Evolutionary conservation across 2,113 vertebrate genomes (phyloP), one percentile per base, ranked within the genome.

Genomic region (Gallinago paraguaiae): DNA sequence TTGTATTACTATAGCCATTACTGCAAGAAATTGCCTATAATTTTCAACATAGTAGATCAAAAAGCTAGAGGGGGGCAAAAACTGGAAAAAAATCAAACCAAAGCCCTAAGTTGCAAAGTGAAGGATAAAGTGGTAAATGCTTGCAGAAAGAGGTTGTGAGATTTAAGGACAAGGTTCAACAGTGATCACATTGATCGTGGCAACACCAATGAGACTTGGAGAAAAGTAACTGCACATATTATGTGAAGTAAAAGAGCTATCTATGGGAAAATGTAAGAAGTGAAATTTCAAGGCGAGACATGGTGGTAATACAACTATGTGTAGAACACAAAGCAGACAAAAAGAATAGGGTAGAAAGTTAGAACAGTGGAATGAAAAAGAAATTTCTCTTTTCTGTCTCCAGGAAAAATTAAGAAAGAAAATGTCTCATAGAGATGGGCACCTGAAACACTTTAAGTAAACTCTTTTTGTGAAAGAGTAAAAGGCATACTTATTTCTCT

Each of bases 81-180:
- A 30, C 1, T 0, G 3, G 8, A 22, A 41, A 71, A 17, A 89
- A 41, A 4, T 3, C 5, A 24, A 2, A 8, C 4, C 11, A 2
- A 56, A 84, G 37, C 6, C 4, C 13, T 57, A 70, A 68, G 6
- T 28, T 51, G 25, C 39, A 39, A 63, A 89, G 19, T 33, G 43
- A 41, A 75, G 17, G 27, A 54, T 39, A 24, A 78, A 54, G 31
- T 53, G 41, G 31, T 31, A 48, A 65, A 81, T 14, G 20, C 4
- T 57, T 67, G 33, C 8, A 67, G 46, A 67, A 59, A 76, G 4
- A 61, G 28, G 7, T 4, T 60, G 35, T 51, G 33, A 77, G 3
- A 86, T 33, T 60, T 74, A 81, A 13, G 17, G 56, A 35, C 14
- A 63, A 68, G 6, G 18, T 61, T 78, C 33, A 75, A 53, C 13